Conservation (phyloP, 2,113 vertebrate genomes). For the Cyanoramphus novaezelandiae region DNA sequence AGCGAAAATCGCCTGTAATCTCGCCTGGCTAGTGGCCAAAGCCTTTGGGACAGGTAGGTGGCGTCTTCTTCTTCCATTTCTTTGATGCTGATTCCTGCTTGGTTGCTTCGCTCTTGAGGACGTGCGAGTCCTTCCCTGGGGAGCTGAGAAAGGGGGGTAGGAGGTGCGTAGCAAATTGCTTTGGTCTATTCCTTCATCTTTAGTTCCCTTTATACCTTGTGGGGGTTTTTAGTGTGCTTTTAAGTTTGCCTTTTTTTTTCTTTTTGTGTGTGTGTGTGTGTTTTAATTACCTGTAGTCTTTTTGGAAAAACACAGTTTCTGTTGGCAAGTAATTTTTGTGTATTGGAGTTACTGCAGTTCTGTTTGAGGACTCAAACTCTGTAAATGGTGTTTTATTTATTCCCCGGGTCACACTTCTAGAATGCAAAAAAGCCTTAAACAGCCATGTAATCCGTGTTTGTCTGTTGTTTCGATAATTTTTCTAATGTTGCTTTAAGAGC, state of each 20-base stretch:
- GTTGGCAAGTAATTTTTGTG: background rate
- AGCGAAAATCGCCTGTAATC: constrained; percentile 93
- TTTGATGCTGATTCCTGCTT: constrained; percentile 55
- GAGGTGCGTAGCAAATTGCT: background rate
- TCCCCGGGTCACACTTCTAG: background rate
- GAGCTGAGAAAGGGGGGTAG: background rate
- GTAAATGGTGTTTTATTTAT: background rate
- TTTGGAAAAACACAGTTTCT: background rate
- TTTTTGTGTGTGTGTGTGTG: background rate
- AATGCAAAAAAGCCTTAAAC: background rate
- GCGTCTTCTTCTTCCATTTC: constrained; percentile 7
- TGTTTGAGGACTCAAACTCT: background rate
- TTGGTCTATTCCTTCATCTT: background rate
- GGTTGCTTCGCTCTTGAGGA: constrained; percentile 13
- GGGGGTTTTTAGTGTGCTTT: rapidly evolving
- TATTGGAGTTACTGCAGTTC: background rate
- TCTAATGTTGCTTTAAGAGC: background rate
- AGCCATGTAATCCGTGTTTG: background rate
- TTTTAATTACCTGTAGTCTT: background rate
- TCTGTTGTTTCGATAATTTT: background rate
- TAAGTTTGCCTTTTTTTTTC: background rate
- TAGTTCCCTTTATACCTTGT: no score
- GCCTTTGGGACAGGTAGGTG: constrained; percentile 95
- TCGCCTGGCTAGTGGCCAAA: constrained; percentile 95
- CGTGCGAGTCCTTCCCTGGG: constrained; percentile 2